Percentiles rank a stretch among this genome's conserved stretches.
Conservation (phyloP, 1,140 invertebrate genomes). For the Drosophila azteca region DNA sequence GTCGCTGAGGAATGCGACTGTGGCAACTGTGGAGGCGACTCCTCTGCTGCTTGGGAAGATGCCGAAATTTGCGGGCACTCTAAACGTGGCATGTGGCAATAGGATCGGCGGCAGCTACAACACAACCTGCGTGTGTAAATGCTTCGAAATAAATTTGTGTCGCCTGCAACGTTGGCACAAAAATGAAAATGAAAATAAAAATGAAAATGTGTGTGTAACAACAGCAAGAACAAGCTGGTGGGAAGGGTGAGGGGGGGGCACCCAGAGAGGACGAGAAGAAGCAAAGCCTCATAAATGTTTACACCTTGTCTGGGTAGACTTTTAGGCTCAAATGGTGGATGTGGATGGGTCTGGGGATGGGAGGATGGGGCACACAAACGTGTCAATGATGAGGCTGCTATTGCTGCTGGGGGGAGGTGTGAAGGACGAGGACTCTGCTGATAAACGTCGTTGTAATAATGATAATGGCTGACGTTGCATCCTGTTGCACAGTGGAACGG, state of each 20-base stretch:
- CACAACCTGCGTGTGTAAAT: constrained; percentile 65
- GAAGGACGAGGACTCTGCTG: constrained; percentile 29
- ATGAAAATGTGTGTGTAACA: constrained; percentile 25
- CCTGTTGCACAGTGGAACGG: constrained; percentile 52
- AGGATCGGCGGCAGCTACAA: constrained; percentile 22
- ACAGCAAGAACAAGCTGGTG: constrained; percentile 38
- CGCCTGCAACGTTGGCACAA: constrained; percentile 64
- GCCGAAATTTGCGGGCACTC: constrained; percentile 75
- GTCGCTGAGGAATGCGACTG: constrained; percentile 65
- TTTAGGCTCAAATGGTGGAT: constrained; percentile 21
- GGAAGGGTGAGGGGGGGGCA: background rate
- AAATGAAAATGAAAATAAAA: constrained; percentile 41
- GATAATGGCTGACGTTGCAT: constrained; percentile 69
- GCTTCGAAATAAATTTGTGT: constrained; percentile 78
- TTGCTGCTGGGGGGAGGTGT: background rate
- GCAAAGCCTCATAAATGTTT: constrained; percentile 73
- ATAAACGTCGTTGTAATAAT: constrained; percentile 70
- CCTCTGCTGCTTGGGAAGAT: constrained; percentile 35
- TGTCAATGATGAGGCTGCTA: constrained; percentile 62
- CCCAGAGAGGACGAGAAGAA: constrained; percentile 10
- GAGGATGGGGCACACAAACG: constrained; percentile 46
- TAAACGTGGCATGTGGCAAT: constrained; percentile 73
- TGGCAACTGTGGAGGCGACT: constrained; percentile 21
- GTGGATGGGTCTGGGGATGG: constrained; percentile 1
- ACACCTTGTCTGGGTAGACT: constrained; percentile 64